Evolutionary conservation across 2,888 invertebrate species (phyloP).

Genomic region (Plebejus anna): DNA sequence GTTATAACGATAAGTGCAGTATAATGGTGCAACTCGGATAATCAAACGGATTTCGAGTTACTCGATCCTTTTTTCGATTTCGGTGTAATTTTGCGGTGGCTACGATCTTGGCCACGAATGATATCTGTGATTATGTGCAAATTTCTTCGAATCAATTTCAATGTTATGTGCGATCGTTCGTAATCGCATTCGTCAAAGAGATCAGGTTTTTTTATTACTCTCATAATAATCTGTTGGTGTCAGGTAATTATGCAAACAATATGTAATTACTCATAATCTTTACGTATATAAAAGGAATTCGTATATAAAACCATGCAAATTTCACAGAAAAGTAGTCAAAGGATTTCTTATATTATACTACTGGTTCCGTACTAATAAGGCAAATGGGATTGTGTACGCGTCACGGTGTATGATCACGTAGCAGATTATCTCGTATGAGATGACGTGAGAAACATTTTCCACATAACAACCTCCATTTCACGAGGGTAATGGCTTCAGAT

Average conservation of each 20-base stretch:
- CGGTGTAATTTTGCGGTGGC: conserved; percentile 38
- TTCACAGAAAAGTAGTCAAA: background rate
- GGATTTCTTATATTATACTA: background rate
- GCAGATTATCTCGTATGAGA: conserved; percentile 24
- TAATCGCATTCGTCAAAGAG: conserved; percentile 3
- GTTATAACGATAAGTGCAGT: conserved; percentile 50
- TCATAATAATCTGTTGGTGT: background rate
- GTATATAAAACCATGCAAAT: too few relatives aligned
- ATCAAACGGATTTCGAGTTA: conserved; percentile 41
- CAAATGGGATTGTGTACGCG: conserved; percentile 26
- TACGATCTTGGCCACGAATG: conserved; percentile 9
- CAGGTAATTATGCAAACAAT: background rate
- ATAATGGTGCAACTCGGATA: conserved; percentile 43
- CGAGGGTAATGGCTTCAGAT: conserved; percentile 25
- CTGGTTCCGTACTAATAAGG: conserved; percentile 22
- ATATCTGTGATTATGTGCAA: conserved; percentile 24
- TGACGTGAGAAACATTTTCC: conserved; percentile 29
- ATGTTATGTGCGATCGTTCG: background rate
- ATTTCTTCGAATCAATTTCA: conserved; percentile 15
- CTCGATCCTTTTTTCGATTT: conserved; percentile 34
- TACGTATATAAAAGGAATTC: too few relatives aligned
- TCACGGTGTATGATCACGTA: conserved; percentile 28
- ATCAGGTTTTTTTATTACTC: background rate
- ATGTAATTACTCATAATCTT: background rate
- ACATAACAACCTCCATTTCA: conserved; percentile 27